These are phyloP conservation scores for Enteromius trimaculatus DNA, from an alignment of 2,797 vertebrate genomes.

Conservation along the genomic window DNA sequence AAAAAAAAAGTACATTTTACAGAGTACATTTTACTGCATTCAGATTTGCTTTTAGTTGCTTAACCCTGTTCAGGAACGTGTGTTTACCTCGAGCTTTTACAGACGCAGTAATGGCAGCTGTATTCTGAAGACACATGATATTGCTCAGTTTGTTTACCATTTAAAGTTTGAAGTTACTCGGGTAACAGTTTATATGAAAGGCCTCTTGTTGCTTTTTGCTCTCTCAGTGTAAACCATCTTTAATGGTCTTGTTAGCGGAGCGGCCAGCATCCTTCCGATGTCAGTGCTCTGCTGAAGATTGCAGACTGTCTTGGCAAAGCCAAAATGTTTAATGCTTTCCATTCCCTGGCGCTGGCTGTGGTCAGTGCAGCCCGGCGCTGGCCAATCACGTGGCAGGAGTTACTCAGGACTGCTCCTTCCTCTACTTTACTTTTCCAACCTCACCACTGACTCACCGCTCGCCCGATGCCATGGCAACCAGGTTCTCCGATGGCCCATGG, in stretches of 20 bases:
- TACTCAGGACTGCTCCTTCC: conserved; percentile 56
- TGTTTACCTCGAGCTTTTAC: conserved; percentile 27
- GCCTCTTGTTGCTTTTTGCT: conserved; percentile 59
- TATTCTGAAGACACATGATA: conserved; percentile 49
- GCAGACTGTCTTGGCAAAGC: conserved; percentile 38
- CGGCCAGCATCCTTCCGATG: conserved; percentile 48
- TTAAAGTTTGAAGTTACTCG: conserved; percentile 57
- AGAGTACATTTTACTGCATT: neutral
- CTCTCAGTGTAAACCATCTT: conserved; percentile 52
- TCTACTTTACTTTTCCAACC: conserved; percentile 76
- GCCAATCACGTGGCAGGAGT: conserved; percentile 69
- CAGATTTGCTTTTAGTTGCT: neutral
- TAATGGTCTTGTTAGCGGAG: conserved; percentile 56
- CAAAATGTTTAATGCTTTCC: conserved; percentile 64
- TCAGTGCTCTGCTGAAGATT: conserved; percentile 40
- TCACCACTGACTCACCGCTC: conserved; percentile 76
- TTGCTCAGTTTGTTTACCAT: conserved; percentile 54
- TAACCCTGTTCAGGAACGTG: conserved; percentile 15
- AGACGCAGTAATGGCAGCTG: conserved; percentile 35
- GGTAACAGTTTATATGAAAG: conserved; percentile 64
- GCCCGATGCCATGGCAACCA: conserved; percentile 73
- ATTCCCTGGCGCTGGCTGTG: conserved; percentile 61
- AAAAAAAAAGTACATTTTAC: too few species aligned
- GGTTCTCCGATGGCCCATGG: conserved; percentile 68
- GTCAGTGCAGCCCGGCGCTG: conserved; percentile 61